Conservation (phyloP, 2,888 invertebrate species). For the Leistus spinibarbis region DNA sequence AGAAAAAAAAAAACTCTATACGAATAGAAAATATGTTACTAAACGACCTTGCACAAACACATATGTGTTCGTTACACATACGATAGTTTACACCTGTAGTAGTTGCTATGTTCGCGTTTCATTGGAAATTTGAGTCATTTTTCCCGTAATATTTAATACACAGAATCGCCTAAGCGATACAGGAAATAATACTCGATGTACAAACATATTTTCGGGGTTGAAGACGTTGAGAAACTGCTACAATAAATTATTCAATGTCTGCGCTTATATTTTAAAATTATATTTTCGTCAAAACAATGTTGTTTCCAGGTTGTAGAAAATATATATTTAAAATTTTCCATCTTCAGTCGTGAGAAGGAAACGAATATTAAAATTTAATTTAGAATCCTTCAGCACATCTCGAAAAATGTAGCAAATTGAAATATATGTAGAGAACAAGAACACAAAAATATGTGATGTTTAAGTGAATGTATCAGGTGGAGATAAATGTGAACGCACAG, state of each 20-base stretch:
- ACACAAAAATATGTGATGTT: neutral
- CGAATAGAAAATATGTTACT: neutral
- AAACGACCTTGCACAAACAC: neutral
- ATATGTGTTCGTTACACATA: neutral
- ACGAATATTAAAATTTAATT: neutral
- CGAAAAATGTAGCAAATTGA: neutral
- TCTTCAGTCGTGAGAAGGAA: neutral
- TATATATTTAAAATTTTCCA: neutral
- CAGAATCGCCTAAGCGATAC: too few relatives aligned
- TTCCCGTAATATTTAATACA: neutral
- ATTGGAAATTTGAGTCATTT: neutral
- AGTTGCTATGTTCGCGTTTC: neutral
- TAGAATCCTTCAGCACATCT: neutral
- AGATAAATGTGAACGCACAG: slow-evolving; percentile 12
- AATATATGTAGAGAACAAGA: neutral
- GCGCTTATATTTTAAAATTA: neutral
- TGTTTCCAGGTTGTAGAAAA: neutral
- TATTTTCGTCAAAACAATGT: neutral
- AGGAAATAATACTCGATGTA: too few relatives aligned
- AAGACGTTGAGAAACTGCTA: neutral
- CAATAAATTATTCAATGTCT: neutral
- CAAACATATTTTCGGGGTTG: neutral
- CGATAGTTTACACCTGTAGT: neutral
- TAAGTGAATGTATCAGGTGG: neutral
- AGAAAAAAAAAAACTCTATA: neutral